Evolutionary conservation across 2,797 vertebrate genomes (phyloP).

Genomic region (Brachyalestes nurse): DNA sequence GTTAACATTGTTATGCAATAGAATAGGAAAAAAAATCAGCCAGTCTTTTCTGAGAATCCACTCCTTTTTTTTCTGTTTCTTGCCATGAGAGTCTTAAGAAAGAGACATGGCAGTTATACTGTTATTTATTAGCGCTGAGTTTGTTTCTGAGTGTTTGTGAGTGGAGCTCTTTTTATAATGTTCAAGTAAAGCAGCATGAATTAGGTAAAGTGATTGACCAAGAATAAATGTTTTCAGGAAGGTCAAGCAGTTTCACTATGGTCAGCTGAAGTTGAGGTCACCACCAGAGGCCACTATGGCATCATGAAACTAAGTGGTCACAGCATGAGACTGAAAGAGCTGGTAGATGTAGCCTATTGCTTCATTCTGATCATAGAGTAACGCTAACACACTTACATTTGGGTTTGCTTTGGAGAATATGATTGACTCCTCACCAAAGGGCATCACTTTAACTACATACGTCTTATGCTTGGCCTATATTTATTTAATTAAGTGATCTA

Average conservation of each 20-base stretch:
- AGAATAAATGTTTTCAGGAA: background rate
- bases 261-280: background rate
- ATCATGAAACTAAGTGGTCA: background rate
- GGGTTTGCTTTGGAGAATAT: background rate
- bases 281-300: conserved; percentile 34
- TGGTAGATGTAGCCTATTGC: background rate
- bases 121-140: conserved; percentile 52
- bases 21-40: conserved; percentile 81
- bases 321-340: background rate
- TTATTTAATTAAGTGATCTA: background rate
- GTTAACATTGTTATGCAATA: conserved; percentile 92
- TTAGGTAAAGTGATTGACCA: background rate
- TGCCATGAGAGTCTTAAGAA: conserved; percentile 46
- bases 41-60: conserved; percentile 75
- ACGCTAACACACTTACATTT: background rate
- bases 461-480: background rate
- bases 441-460: background rate
- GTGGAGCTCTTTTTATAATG: conserved; percentile 20
- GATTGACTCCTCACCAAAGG: background rate
- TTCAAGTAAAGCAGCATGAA: background rate
- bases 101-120: conserved; percentile 39
- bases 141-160: conserved; percentile 20
- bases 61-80: conserved; percentile 27
- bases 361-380: background rate
- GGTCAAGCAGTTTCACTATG: conserved; percentile 2